phyloP scores from a whole-genome alignment of 2,888 invertebrate genomes.

The Melanchra persicariae region DNA sequence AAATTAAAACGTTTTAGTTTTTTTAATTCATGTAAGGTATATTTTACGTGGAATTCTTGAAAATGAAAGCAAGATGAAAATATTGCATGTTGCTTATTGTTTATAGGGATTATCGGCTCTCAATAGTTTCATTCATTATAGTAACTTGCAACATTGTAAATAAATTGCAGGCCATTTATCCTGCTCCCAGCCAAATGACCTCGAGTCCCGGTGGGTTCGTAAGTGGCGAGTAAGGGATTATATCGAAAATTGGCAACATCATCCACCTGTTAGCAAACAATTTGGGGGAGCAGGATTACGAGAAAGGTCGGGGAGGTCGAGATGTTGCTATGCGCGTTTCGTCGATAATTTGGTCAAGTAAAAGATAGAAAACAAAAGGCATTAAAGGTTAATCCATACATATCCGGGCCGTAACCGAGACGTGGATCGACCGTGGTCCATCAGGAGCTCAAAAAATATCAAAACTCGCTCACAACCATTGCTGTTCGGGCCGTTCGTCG shows the following conservation, averaged over 20 bases:
- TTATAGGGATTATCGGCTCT: too few species aligned
- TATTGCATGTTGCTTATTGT: too few species aligned
- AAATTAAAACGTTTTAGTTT: too few species aligned
- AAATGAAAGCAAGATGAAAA: too few species aligned
- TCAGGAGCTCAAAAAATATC: too few species aligned
- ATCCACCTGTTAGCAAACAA: conserved; percentile 38
- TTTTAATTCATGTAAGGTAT: too few species aligned
- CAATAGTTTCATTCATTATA: too few species aligned
- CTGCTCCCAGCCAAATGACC: conserved; percentile 5
- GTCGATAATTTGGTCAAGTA: neutral
- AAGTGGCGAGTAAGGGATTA: conserved; percentile 30
- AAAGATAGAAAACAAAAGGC: neutral
- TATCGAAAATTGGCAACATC: conserved; percentile 19
- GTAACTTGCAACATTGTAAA: neutral
- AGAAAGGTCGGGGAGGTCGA: neutral
- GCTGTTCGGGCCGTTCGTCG: too few species aligned
- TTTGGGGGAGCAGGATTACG: neutral
- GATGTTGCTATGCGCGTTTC: neutral
- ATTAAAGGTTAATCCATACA: neutral
- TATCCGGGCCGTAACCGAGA: neutral
- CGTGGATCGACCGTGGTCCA: neutral
- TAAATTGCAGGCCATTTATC: conserved; percentile 9
- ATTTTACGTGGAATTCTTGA: too few species aligned
- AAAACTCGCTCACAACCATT: too few species aligned
- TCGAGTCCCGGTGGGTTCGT: neutral